Percentiles rank a stretch among this genome's conserved stretches.
These are phyloP conservation scores for Semnornis frantzii DNA, from an alignment of 2,113 vertebrate species.

Conservation along the genomic window DNA sequence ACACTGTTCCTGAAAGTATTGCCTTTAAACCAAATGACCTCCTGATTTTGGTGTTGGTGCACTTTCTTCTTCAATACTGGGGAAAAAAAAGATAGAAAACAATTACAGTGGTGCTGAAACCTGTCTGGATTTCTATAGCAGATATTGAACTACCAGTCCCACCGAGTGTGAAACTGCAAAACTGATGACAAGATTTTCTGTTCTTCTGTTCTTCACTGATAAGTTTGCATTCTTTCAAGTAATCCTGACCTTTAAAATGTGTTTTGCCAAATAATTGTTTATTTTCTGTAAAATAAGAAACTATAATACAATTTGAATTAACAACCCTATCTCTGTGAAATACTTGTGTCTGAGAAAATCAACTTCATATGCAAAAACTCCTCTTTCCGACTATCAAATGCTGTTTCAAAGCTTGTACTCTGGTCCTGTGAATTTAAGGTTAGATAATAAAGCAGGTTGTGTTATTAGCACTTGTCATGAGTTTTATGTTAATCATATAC, in stretches of 20 bases:
- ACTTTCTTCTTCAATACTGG: not conserved
- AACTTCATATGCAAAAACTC: not conserved
- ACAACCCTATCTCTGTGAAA: not conserved
- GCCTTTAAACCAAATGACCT: not conserved
- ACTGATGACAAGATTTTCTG: not conserved
- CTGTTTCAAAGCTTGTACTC: not conserved
- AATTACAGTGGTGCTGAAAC: not conserved
- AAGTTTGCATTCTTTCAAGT: not conserved
- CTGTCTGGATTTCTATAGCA: not conserved
- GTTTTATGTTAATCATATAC: not conserved
- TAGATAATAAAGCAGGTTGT: not conserved
- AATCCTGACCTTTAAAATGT: not conserved
- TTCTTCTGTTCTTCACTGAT: not conserved
- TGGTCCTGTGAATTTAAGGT: not conserved
- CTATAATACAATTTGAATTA: not conserved
- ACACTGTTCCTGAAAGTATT: conserved; percentile 4
- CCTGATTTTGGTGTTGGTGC: not conserved
- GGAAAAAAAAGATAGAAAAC: not conserved
- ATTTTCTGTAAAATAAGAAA: not conserved
- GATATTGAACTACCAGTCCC: not conserved
- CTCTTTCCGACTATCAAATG: not conserved
- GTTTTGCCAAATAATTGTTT: not conserved
- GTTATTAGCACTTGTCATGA: not conserved
- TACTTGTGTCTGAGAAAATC: not conserved
- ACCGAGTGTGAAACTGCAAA: not conserved